Percentiles rank a stretch among this genome's conserved stretches.
Conservation (phyloP, 1,140 invertebrate species). For the Coenobita brevimanus region DNA sequence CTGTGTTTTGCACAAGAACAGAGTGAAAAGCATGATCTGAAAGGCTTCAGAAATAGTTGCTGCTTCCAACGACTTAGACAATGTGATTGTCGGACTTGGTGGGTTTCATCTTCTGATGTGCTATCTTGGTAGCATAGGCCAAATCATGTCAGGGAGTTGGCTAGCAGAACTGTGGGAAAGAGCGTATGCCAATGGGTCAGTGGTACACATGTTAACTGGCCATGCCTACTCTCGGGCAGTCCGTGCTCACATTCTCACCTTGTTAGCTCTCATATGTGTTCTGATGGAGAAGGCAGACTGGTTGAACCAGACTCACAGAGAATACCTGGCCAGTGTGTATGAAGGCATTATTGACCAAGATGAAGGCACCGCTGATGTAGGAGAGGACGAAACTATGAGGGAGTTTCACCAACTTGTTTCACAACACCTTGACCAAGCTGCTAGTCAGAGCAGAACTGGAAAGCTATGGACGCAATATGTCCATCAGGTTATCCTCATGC, state of each 20-base stretch:
- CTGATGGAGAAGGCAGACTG: not conserved
- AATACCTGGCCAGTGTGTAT: not conserved
- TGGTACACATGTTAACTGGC: conserved; percentile 27
- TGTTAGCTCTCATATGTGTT: not conserved
- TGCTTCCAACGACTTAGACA: conserved; percentile 14
- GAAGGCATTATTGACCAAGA: not conserved
- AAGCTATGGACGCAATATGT: conserved; percentile 10
- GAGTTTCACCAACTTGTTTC: not conserved
- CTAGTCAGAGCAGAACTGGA: not conserved
- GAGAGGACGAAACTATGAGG: not conserved
- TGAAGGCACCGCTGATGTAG: not conserved
- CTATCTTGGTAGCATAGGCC: not conserved
- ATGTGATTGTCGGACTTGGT: conserved; percentile 1
- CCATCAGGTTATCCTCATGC: conserved; percentile 6
- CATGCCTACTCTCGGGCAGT: conserved; percentile 21
- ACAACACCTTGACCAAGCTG: not conserved
- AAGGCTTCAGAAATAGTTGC: conserved; percentile 3
- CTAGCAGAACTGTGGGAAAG: conserved; percentile 11
- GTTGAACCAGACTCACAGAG: not conserved
- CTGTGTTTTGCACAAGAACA: conserved; percentile 34
- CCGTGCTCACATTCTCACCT: conserved; percentile 26
- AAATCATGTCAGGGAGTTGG: conserved; percentile 26
- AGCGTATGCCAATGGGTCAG: conserved; percentile 15
- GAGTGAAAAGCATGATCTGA: conserved; percentile 7
- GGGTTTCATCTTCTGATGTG: not conserved